Base-by-base conservation (phyloP, 2,113 vertebrate genomes). In the Spheniscus mendiculus region DNA sequence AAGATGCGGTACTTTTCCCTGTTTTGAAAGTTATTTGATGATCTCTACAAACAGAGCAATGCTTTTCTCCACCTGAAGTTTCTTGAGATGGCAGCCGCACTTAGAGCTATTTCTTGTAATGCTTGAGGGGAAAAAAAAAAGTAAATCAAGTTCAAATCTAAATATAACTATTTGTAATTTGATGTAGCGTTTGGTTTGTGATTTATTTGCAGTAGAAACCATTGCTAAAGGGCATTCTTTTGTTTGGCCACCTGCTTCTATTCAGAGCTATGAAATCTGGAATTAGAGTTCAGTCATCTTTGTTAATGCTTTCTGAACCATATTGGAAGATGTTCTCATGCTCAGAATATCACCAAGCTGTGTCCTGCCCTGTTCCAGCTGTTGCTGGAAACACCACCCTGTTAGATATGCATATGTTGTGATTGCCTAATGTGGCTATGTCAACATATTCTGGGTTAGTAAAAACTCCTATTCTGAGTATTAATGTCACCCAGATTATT, bases 371-470 rank as follows among this genome's bases (percentile, higher is more conserved):
- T 77, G 11, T 32, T 72, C 53, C 56, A 76, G 52, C 52, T 80
- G 52, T 42, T 80, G 26, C 70, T 74, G 70, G 87, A 40, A 86
- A 40, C 62, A n/a, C 11, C 12, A 34, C 38, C 9, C 29, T 73
- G 42, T n/a, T 49, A 73, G 49, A 76, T 52, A 30, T 79, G 34
- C 6, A 5, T 67, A 12, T 14, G 30, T 42, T 83, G 42, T 34
- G 66, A 50, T 36, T 59, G 87, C 63, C 49, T 55, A 10, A 27
- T 44, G 10, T 0, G 0, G 9, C 23, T 36, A 2, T 11, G 12
- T 76, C 47, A 72, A 52, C 59, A 50, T 61, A 29, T 7, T 65
- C 32, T 5, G 36, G 19, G n/a, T 25, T n/a, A 42, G n/a, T 50
- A 59, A 91, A 89, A 83, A 4, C 22, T 72, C 62, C 38, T 47